Conservation (phyloP, 2,113 vertebrate species). For the Puma concolor region DNA sequence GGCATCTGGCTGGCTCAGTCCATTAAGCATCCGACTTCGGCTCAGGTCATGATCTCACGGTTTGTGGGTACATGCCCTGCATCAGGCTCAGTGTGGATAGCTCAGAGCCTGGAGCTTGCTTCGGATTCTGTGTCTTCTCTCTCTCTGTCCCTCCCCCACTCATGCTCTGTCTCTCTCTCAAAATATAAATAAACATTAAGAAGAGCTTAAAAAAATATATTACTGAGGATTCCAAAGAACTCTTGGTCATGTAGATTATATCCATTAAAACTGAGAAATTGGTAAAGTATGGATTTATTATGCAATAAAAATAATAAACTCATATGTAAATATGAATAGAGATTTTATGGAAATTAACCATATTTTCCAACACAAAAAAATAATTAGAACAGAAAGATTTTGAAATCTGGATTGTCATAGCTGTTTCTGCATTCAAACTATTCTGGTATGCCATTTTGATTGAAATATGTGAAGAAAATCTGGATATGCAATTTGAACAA, state of each 20-base stretch:
- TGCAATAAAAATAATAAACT: not conserved
- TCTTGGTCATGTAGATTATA: not conserved
- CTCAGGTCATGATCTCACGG: no score
- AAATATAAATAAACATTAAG: no score
- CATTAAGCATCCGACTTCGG: no score
- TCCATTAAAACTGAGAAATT: not conserved
- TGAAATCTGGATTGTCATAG: not conserved
- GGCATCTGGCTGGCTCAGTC: no score
- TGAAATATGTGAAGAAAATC: conserved; percentile 18
- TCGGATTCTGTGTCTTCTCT: no score
- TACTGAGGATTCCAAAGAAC: not conserved
- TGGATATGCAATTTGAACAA: not conserved
- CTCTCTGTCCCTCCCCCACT: no score
- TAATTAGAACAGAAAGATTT: not conserved
- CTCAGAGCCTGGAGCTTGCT: no score
- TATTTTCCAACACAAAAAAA: not conserved
- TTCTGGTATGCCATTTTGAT: not conserved
- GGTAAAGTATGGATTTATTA: not conserved
- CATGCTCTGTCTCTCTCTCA: no score
- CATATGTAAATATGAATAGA: not conserved
- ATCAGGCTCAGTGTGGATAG: no score
- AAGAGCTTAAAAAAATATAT: no score
- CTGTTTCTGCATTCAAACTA: not conserved
- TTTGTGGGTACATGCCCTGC: no score
- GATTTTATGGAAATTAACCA: not conserved